These are phyloP conservation scores for Lagria hirta DNA, from an alignment of 2,888 invertebrate genomes.

Conservation along the genomic window DNA sequence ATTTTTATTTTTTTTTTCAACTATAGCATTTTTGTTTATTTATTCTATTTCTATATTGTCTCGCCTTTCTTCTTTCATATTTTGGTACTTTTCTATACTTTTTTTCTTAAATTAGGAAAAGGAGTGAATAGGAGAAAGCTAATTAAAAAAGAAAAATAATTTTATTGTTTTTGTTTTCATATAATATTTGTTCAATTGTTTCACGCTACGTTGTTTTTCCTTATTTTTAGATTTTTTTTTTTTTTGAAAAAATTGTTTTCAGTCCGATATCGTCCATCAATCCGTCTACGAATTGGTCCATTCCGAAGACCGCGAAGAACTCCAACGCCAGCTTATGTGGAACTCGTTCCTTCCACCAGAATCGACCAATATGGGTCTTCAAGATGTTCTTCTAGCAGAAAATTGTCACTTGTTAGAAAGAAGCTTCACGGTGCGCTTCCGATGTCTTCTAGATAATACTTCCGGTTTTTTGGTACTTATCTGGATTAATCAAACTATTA, in stretches of 20 bases:
- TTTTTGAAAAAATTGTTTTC: constrained; percentile 51
- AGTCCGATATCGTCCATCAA: constrained; percentile 99
- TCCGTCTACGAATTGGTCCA: constrained; percentile 98
- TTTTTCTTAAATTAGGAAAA: too few relatives aligned
- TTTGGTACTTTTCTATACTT: too few relatives aligned
- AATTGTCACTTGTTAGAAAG: constrained; percentile 89
- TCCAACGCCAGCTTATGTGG: constrained; percentile 93
- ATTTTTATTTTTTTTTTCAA: too few relatives aligned
- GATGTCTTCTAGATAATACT: constrained; percentile 98
- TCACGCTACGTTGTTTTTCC: too few relatives aligned
- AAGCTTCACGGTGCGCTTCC: constrained; percentile 97
- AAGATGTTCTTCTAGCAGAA: constrained; percentile 87
- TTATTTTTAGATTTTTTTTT: too few relatives aligned
- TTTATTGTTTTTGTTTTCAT: too few relatives aligned
- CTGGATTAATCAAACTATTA: neutral
- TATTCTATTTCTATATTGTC: too few relatives aligned
- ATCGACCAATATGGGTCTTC: constrained; percentile 74
- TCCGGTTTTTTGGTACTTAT: constrained; percentile 93
- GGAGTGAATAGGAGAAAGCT: neutral
- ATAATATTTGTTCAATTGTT: too few relatives aligned
- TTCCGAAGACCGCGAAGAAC: constrained; percentile 97
- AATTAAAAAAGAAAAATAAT: neutral
- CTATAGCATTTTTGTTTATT: too few relatives aligned
- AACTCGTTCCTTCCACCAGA: constrained; percentile 87
- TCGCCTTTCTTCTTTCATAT: too few relatives aligned